Base-by-base conservation (phyloP, 53 echinoderm and acorn worm species). In the Mesocentrotus franciscanus region DNA sequence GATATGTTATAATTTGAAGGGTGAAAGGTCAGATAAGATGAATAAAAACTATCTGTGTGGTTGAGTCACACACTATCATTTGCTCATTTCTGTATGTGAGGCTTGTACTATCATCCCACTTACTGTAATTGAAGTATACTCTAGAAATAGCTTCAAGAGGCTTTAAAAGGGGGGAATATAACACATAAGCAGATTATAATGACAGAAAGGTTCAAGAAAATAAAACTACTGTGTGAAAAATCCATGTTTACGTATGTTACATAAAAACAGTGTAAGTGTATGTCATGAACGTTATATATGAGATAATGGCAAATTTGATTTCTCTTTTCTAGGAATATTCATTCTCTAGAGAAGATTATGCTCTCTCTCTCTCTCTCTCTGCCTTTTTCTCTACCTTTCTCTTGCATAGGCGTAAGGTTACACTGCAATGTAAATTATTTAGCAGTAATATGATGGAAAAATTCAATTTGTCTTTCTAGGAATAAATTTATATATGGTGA, bases 91-190 rank as follows among this genome's bases (percentile, higher is more conserved):
- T 58, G 87, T 29, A 87, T 87, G 57, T 57, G 58, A 57, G 2
- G 12, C 87, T 59, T 87, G 56, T 87, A 58, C 58, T 87, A 58
- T 58, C 56, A 11, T 26, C 87, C 58, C 29, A 87, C 87, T 87
- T 87, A 87, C 87, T 87, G 24, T 87, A 87, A 87, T 87, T 57
- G 58, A 35, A 57, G 87, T 58, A 56, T 87, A 34, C 87, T 29
- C 42, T 29, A n/a, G 56, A 87, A 85, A 87, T 27, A 55, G 58
- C 58, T 27, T 58, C 87, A 4, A 9, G 87, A 87, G 87, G 81
- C 81, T 39, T 27, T n/a, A 26, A 87, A 58, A 81, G n/a, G 59
- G 87, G 42, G 4, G 16, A 27, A 87, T n/a, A 26, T 58, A 36
- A 3, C 11, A 39, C 49, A 81, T 42, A 39, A 81, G 36, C 18